A percentile compares a stretch with the other conserved stretches of the same genome.
These are phyloP conservation scores for roundworm (Caenorhabditis elegans) DNA, from an alignment of 1,140 invertebrate species.

Conservation along the genomic window DNA sequence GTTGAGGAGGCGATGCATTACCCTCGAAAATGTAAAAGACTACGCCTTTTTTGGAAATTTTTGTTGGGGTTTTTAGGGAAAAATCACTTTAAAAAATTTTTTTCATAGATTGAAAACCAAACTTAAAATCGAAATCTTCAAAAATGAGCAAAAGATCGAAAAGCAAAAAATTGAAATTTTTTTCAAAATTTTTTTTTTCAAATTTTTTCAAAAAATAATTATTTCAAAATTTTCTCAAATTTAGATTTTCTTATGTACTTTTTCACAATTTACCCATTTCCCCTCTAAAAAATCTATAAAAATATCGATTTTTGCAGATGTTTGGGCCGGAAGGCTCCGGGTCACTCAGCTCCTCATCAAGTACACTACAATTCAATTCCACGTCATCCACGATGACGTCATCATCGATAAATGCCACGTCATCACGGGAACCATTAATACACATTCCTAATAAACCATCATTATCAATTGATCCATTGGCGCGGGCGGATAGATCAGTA, in stretches of 20 bases:
- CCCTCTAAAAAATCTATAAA: background rate
- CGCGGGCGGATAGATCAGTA: conserved; percentile 7
- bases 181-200: too few relatives aligned
- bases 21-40: too few relatives aligned
- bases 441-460: conserved; percentile 41
- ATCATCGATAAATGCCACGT: background rate
- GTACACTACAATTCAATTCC: background rate
- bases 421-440: conserved; percentile 24
- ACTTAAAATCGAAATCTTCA: too few relatives aligned
- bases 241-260: background rate
- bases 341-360: background rate
- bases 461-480: conserved; percentile 36
- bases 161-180: too few relatives aligned
- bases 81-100: too few relatives aligned
- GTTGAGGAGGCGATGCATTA: too few relatives aligned
- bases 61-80: too few relatives aligned
- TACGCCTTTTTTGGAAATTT: too few relatives aligned
- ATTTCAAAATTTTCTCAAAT: background rate
- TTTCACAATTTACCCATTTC: background rate
- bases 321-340: background rate
- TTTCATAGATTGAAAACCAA: too few relatives aligned
- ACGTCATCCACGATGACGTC: background rate
- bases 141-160: too few relatives aligned
- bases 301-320: background rate
- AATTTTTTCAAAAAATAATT: too few relatives aligned